A percentile compares a stretch with the other conserved stretches of the same genome.
These are phyloP conservation scores for Ctena decussata DNA, from an alignment of 2,888 invertebrate genomes.

Conservation along the genomic window DNA sequence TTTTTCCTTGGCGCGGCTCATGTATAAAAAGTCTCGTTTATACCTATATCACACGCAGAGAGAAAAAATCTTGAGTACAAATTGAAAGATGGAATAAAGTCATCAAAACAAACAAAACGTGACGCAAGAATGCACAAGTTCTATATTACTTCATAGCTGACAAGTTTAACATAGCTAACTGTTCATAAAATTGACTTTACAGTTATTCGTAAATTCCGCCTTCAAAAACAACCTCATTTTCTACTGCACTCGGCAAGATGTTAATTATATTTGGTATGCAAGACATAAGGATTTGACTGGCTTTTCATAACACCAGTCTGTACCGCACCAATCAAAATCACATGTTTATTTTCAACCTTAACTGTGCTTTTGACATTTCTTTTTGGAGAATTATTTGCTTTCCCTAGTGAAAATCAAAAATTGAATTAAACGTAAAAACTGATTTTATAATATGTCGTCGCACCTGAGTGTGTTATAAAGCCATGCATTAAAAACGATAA, in stretches of 20 bases:
- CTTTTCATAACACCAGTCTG: background rate
- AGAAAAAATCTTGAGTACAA: background rate
- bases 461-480: too few relatives aligned
- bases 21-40: too few relatives aligned
- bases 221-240: background rate
- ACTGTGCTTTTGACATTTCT: too few relatives aligned
- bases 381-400: too few relatives aligned
- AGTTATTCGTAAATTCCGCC: slow-evolving; percentile 4
- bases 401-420: too few relatives aligned
- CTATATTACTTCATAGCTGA: slow-evolving; percentile 62
- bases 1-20: too few relatives aligned
- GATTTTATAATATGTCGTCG: too few relatives aligned
- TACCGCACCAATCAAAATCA: background rate
- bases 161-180: slow-evolving; percentile 54
- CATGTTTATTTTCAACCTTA: background rate
- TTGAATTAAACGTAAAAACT: too few relatives aligned
- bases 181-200: slow-evolving; percentile 12
- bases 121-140: slow-evolving; percentile 58
- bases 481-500: too few relatives aligned
- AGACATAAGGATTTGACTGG: background rate
- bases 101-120: slow-evolving; percentile 63
- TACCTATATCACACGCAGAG: too few relatives aligned
- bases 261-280: slow-evolving; percentile 16
- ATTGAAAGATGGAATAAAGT: slow-evolving; percentile 47
- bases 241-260: slow-evolving; percentile 1